These are phyloP conservation scores for Caenorhabditis sp. DNA, from an alignment of 2,888 invertebrate genomes.

Conservation along the genomic window DNA sequence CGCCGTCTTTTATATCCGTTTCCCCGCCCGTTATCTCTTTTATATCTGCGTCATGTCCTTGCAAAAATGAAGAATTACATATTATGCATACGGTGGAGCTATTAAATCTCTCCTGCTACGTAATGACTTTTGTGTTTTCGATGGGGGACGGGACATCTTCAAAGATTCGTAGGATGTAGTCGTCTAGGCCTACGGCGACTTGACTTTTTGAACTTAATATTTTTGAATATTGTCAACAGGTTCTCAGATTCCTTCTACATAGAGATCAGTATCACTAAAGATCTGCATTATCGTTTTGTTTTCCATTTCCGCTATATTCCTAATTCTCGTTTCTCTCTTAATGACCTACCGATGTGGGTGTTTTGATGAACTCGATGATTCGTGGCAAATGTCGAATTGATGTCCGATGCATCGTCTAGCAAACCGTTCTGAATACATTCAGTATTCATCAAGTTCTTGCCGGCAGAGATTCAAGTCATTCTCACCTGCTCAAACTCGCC, in stretches of 20 bases:
- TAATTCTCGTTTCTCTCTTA: neutral
- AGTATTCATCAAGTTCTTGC: no score
- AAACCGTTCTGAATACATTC: slow-evolving; percentile 32
- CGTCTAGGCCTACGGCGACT: slow-evolving; percentile 1
- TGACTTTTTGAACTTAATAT: slow-evolving; percentile 49
- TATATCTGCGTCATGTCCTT: slow-evolving; percentile 12
- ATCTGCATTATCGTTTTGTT: slow-evolving; percentile 17
- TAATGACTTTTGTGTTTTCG: slow-evolving; percentile 16
- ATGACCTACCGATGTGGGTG: slow-evolving; percentile 42
- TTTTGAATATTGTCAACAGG: slow-evolving; percentile 38
- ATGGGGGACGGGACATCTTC: slow-evolving; percentile 13
- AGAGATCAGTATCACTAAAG: slow-evolving; percentile 11
- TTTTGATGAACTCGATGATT: slow-evolving; percentile 36
- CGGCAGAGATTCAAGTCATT: no score
- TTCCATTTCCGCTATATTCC: slow-evolving; percentile 10
- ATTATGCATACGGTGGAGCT: slow-evolving; percentile 14
- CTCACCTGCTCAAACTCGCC: slow-evolving; percentile 32
- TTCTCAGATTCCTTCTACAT: slow-evolving; percentile 7
- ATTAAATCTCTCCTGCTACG: slow-evolving; percentile 29
- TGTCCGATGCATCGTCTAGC: slow-evolving; percentile 25
- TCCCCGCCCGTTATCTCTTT: slow-evolving; percentile 42
- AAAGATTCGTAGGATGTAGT: slow-evolving; percentile 1
- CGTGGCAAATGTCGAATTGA: slow-evolving; percentile 25
- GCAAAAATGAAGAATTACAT: slow-evolving; percentile 22
- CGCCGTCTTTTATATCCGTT: slow-evolving; percentile 35